Conservation (phyloP, 1,140 invertebrate species). For the Gonioctena quinquepunctata region DNA sequence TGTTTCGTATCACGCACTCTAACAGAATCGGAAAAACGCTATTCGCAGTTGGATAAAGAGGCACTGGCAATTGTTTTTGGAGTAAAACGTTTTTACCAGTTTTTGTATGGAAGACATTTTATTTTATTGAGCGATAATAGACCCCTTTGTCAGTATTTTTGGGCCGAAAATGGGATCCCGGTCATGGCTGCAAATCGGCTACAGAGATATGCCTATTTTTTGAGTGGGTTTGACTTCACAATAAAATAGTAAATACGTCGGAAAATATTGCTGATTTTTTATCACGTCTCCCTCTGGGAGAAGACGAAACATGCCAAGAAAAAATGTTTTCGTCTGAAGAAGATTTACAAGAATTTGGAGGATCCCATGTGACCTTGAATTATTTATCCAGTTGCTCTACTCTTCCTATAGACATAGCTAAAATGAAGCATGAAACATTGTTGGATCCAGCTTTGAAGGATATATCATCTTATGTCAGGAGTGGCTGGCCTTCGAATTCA, state of each 20-base stretch:
- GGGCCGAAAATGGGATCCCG: slow-evolving; percentile 46
- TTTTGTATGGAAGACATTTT: slow-evolving; percentile 59
- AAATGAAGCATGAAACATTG: background rate
- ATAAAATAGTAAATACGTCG: slow-evolving; percentile 24
- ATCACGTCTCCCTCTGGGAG: background rate
- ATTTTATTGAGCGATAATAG: slow-evolving; percentile 59
- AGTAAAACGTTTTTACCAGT: slow-evolving; percentile 59
- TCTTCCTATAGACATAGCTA: background rate
- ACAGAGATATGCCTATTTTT: slow-evolving; percentile 49
- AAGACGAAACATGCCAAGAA: background rate
- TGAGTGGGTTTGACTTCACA: slow-evolving; percentile 41
- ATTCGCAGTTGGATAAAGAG: slow-evolving; percentile 61
- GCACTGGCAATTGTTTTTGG: slow-evolving; percentile 56
- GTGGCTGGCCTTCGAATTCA: background rate
- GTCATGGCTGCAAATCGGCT: slow-evolving; percentile 42
- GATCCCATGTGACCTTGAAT: background rate
- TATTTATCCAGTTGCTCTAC: background rate
- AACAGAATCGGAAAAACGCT: slow-evolving; percentile 55
- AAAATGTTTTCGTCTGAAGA: background rate
- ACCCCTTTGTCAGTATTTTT: slow-evolving; percentile 57
- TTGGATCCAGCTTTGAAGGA: background rate
- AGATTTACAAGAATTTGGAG: background rate
- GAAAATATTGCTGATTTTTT: slow-evolving; percentile 6
- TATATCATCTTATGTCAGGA: background rate
- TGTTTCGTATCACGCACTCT: slow-evolving; percentile 56